phyloP scores from a whole-genome alignment of 2,113 vertebrate genomes.

The Antigone vipio region DNA sequence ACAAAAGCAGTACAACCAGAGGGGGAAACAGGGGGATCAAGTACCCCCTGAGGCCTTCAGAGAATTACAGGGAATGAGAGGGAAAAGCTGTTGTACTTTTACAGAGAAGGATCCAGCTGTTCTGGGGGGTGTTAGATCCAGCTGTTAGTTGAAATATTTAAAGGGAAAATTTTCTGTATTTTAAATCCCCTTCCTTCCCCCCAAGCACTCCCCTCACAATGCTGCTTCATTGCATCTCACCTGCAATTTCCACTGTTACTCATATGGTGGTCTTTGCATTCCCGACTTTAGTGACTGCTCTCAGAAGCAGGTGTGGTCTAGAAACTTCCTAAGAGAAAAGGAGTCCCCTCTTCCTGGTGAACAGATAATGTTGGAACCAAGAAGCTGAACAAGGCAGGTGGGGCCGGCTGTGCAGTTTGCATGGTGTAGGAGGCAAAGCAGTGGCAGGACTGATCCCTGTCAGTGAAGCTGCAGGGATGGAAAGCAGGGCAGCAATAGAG shows the following conservation, averaged over 20 bases:
- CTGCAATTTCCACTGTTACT: background rate
- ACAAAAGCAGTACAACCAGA: background rate
- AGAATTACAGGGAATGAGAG: background rate
- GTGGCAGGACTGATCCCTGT: background rate
- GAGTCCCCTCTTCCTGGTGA: background rate
- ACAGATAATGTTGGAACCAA: background rate
- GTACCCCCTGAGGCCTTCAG: background rate
- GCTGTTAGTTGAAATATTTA: conserved; percentile 55
- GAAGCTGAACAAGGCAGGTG: background rate
- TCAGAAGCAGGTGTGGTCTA: background rate
- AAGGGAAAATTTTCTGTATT: background rate
- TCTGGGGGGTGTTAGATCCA: conserved; percentile 16
- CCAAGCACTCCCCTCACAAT: background rate
- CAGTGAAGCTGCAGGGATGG: background rate
- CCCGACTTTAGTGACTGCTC: background rate
- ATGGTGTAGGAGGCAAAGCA: fast-evolving
- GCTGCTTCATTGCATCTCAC: background rate
- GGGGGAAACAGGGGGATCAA: background rate
- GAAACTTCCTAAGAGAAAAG: background rate
- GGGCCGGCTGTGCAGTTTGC: background rate
- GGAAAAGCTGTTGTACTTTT: background rate
- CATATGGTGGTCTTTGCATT: background rate
- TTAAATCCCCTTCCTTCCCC: background rate
- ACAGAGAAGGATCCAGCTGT: conserved; percentile 24
- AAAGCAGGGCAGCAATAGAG: background rate